Evolutionary conservation across 2,113 vertebrate genomes (phyloP), one percentile per base, ranked within the genome.

Genomic region (Eulemur rufifrons): DNA sequence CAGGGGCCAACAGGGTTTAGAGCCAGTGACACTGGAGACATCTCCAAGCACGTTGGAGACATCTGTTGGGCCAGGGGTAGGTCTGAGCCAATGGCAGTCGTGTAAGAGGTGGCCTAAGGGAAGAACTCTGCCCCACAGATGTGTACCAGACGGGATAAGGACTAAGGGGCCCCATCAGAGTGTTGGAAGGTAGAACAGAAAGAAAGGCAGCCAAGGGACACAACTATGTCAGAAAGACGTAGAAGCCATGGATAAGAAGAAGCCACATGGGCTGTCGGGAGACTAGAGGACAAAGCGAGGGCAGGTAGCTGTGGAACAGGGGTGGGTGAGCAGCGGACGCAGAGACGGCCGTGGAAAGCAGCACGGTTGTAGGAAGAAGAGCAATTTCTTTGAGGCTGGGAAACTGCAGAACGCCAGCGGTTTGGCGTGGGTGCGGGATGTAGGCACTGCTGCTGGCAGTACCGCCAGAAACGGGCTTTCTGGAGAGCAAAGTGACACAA

Each of bases 131-230:
- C 34, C 76, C 32, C 59, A 23, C 13, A 69, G 64, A 77, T 61
- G 2, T 45, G 39, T 10, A 9, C 13, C n/a, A 76, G 32, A 13
- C n/a, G 86, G n/a, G 18, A 34, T 69, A 76, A 80, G 76, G 37
- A 80, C 29, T n/a, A 64, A 82, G 25, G n/a, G 29, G 50, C 17
- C 21, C 23, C 37, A 6, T 66, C 25, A 77, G 21, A 50, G 17
- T 69, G 15, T 78, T 71, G 89, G n/a, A 37, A 94, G 64, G 21
- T 84, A 82, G 92, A 93, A 69, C 25, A 92, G 47, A 89, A 82
- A 68, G 29, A 47, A 61, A 80, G 14, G 68, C 64, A 39, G 18
- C 13, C 78, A 73, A 37, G 73, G 64, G 50, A 71, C 45, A 32
- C 13, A 47, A 42, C 37, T 21, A 10, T 45, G 83, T 50, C 56